Conservation (phyloP, 1,140 invertebrate genomes). For the Meloidogyne chitwoodi region DNA sequence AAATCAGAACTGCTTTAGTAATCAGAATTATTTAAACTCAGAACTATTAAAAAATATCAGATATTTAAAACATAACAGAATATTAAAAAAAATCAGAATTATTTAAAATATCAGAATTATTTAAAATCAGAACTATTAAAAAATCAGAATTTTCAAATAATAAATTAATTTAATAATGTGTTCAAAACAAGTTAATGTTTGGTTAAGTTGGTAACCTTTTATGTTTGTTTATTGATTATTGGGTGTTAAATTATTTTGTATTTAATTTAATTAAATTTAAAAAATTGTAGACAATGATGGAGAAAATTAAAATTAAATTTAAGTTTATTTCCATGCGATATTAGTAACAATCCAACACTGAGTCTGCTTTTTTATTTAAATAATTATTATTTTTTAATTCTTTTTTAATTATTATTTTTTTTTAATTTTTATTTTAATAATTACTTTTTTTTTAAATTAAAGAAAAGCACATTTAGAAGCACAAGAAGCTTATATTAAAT, state of each 20-base stretch:
- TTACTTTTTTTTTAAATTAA: slow-evolving; percentile 16
- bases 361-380: neutral
- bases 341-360: neutral
- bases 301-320: neutral
- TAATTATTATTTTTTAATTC: too few species aligned
- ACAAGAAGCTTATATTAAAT: slow-evolving; percentile 49
- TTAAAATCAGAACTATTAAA: too few species aligned
- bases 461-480: slow-evolving; percentile 57
- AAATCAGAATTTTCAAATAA: too few species aligned
- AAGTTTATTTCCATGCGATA: neutral
- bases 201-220: neutral
- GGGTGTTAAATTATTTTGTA: too few species aligned
- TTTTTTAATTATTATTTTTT: slow-evolving; percentile 3
- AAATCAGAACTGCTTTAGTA: neutral
- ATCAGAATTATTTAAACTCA: neutral
- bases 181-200: neutral
- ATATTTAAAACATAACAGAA: too few species aligned
- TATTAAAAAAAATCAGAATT: neutral
- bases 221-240: neutral
- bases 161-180: too few species aligned
- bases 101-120: neutral
- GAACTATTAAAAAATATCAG: too few species aligned
- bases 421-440: neutral
- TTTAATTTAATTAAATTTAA: neutral
- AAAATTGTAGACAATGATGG: neutral